Evolutionary conservation across 2,888 invertebrate species (phyloP).

Genomic region (Agapetus fuscipes): DNA sequence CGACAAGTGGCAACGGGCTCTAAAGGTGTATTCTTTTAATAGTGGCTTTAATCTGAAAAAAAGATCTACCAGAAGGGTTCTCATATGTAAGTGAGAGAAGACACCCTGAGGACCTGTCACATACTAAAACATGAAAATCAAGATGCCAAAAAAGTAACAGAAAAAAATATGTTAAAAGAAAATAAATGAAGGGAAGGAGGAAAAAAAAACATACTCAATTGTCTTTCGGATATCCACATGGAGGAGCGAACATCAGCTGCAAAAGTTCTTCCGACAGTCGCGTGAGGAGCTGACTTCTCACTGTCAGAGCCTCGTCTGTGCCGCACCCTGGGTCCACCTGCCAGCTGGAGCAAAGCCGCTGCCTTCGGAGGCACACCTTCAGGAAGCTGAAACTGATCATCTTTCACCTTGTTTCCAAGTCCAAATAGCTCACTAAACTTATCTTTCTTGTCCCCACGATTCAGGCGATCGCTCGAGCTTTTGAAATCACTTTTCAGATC

Average conservation of each 20-base stretch:
- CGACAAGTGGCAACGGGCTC: too few relatives aligned
- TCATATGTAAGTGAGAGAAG: too few relatives aligned
- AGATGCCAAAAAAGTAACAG: not conserved
- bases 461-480: conserved; percentile 16
- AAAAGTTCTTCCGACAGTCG: not conserved
- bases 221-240: conserved; percentile 27
- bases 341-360: conserved; percentile 49
- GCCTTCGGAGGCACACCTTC: conserved; percentile 51
- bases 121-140: too few relatives aligned
- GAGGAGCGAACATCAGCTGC: conserved; percentile 23
- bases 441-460: conserved; percentile 34
- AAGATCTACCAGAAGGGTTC: too few relatives aligned
- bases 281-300: conserved; percentile 20
- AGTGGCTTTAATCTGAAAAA: too few relatives aligned
- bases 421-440: conserved; percentile 41
- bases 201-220: conserved; percentile 32
- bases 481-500: conserved; percentile 20
- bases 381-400: conserved; percentile 31
- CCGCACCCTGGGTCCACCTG: conserved; percentile 27
- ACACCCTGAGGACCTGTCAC: too few relatives aligned
- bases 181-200: conserved; percentile 2
- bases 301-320: conserved; percentile 40
- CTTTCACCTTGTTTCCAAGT: not conserved
- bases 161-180: not conserved
- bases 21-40: too few relatives aligned